Conservation (phyloP, 2,797 vertebrate genomes). For the Tenualosa ilisha region DNA sequence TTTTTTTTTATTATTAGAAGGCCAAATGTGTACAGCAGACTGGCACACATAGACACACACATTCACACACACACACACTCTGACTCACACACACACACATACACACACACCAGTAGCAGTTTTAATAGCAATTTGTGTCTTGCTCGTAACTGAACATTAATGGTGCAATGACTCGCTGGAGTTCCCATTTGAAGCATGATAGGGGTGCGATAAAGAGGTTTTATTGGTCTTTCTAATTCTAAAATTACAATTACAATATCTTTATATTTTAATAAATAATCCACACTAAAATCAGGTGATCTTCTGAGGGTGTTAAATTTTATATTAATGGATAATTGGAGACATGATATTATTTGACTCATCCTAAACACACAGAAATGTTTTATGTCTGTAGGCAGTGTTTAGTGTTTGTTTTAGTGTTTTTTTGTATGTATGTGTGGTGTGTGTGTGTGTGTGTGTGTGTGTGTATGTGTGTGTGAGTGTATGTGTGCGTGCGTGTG, state of each 20-base stretch:
- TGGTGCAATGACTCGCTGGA: neutral
- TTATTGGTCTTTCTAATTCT: neutral
- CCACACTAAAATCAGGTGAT: neutral
- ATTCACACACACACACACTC: neutral
- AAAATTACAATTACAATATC: neutral
- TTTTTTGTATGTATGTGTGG: neutral
- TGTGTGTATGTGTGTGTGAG: neutral
- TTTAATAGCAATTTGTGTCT: neutral
- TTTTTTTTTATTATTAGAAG: too few species aligned
- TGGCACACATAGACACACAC: slow-evolving; percentile 1
- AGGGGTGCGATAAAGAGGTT: neutral
- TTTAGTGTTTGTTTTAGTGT: neutral
- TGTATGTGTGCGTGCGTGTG: neutral
- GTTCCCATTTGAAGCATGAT: neutral
- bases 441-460: neutral
- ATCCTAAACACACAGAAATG: neutral
- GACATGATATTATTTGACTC: neutral
- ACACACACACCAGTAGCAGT: neutral
- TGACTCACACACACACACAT: neutral
- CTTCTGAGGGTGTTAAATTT: neutral
- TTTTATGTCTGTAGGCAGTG: neutral
- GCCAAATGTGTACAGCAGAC: neutral
- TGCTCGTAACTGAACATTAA: neutral
- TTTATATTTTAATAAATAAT: neutral
- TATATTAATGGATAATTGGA: neutral